A percentile compares a stretch with the other conserved stretches of the same genome.
These are phyloP conservation scores for Ptychadena robeensis DNA, from an alignment of 2,797 vertebrate genomes.

Conservation along the genomic window DNA sequence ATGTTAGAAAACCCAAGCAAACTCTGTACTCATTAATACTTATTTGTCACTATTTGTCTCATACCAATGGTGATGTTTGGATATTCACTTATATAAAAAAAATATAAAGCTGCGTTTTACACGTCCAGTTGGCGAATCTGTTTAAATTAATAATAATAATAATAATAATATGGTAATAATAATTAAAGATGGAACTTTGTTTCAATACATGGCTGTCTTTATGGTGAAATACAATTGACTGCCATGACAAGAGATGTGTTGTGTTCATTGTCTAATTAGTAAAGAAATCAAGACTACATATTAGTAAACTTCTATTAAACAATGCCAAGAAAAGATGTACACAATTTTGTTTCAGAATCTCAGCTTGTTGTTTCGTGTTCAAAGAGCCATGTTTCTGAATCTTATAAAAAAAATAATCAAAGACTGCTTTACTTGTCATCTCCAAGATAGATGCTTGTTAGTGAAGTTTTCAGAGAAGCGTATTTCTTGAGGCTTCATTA, in stretches of 20 bases:
- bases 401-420: slow-evolving; percentile 17
- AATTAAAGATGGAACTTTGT: too few relatives aligned
- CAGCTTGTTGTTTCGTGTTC: slow-evolving; percentile 17
- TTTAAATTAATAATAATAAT: too few relatives aligned
- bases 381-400: slow-evolving; percentile 3
- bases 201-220: neutral
- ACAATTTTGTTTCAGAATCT: neutral
- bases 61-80: too few relatives aligned
- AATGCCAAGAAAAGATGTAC: neutral
- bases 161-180: neutral
- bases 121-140: neutral
- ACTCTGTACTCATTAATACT: too few relatives aligned
- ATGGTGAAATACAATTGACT: neutral
- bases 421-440: slow-evolving; percentile 2
- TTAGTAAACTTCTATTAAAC: neutral
- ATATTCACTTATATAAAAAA: too few relatives aligned
- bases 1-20: too few relatives aligned
- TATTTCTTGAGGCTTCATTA: slow-evolving; percentile 1
- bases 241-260: neutral
- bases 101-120: too few relatives aligned
- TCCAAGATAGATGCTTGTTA: slow-evolving; percentile 21
- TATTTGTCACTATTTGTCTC: too few relatives aligned
- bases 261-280: slow-evolving; percentile 2
- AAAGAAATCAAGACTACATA: neutral
- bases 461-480: neutral